A percentile compares a stretch with the other conserved stretches of the same genome.
Evolutionary conservation across 2,797 vertebrate species (phyloP).

Genomic region (Leucoraja ocellata): DNA sequence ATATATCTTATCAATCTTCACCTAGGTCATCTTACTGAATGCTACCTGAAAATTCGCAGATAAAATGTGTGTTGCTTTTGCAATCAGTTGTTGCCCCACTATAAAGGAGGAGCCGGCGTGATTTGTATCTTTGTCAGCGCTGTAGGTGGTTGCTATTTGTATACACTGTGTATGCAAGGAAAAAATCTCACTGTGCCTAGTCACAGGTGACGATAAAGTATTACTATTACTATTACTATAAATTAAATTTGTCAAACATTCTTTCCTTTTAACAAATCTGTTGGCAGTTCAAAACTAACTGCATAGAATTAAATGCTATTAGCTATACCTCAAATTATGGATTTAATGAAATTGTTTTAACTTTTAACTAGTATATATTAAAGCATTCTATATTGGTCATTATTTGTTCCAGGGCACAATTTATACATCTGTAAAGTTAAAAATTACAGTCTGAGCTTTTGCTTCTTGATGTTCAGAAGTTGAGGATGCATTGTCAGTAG

Average conservation of each 20-base stretch:
- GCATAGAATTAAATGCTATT: not conserved
- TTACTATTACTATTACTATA: too few species aligned
- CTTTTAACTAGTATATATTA: not conserved
- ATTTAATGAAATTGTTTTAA: not conserved
- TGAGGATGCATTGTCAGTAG: not conserved
- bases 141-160: too few species aligned
- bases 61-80: not conserved
- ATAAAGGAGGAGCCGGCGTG: too few species aligned
- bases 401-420: not conserved
- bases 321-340: not conserved
- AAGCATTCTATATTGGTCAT: not conserved
- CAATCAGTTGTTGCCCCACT: not conserved
- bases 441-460: not conserved
- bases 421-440: not conserved
- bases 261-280: not conserved
- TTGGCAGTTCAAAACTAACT: not conserved
- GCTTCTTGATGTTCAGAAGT: not conserved
- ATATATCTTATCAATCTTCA: not conserved
- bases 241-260: not conserved
- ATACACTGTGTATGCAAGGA: too few species aligned
- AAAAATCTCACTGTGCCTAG: too few species aligned
- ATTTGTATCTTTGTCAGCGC: too few species aligned
- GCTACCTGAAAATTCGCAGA: not conserved
- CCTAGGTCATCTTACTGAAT: not conserved
- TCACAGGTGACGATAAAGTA: too few species aligned